These are phyloP conservation scores for Scomber colias DNA, from an alignment of 2,113 vertebrate genomes.

Conservation along the genomic window DNA sequence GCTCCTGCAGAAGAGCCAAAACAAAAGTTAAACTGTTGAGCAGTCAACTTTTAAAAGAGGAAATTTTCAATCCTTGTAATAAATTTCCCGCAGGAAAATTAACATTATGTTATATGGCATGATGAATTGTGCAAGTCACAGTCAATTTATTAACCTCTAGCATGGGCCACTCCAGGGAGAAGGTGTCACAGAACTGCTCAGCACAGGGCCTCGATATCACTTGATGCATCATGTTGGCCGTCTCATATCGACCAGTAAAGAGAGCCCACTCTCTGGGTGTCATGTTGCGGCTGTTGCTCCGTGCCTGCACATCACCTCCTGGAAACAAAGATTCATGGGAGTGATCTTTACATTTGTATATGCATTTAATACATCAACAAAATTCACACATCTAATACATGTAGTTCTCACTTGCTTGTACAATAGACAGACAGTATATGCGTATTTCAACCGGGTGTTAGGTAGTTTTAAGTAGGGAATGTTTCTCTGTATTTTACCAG, in stretches of 20 bases:
- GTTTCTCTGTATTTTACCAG: conserved; percentile 81
- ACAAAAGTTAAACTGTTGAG: neutral
- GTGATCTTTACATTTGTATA: neutral
- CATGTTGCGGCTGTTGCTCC: conserved; percentile 88
- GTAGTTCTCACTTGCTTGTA: neutral
- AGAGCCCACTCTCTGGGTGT: conserved; percentile 93
- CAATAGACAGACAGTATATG: too few species aligned
- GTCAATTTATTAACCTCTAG: conserved; percentile 69
- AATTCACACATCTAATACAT: neutral
- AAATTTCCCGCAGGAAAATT: neutral
- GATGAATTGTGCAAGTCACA: neutral
- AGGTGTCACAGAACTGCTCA: conserved; percentile 91
- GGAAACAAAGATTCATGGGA: conserved; percentile 7
- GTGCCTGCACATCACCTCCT: conserved; percentile 91
- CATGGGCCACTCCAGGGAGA: conserved; percentile 89
- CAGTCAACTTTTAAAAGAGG: neutral
- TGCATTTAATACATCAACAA: neutral
- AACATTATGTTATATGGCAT: neutral
- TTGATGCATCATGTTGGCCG: conserved; percentile 86
- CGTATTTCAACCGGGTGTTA: too few species aligned
- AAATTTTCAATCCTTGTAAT: neutral
- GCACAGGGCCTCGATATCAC: conserved; percentile 91
- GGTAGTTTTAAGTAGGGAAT: too few species aligned
- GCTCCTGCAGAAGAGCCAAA: conserved; percentile 69
- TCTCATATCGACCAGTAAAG: conserved; percentile 92